Evolutionary conservation across 2,797 vertebrate species (phyloP), one percentile per base, ranked within the genome.

Genomic region (Anabacerthia variegaticeps): DNA sequence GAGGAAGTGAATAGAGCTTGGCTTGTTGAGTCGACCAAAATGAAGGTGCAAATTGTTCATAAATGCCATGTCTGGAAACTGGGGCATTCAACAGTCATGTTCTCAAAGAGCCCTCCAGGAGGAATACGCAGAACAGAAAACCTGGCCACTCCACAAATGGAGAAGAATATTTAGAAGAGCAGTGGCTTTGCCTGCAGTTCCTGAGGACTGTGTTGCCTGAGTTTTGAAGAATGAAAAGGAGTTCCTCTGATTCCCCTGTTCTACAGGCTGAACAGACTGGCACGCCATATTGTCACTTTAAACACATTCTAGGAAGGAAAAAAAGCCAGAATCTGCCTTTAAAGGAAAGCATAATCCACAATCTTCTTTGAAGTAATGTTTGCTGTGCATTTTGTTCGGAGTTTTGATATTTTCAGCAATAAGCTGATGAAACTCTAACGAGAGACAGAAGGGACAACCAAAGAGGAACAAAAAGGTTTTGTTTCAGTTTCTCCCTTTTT

Each of bases 401-500:
- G 85, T 95, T 95, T 93, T 95, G 94, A 55, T 96, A 93, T 95
- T 97, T 95, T 94, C 93, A 94, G 92, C 69, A 86, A 72, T 92
- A 94, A 95, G 58, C 73, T 90, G 75, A 82, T 4, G 67, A 85
- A 93, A 73, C 51, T 91, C 69, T 87, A 88, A 82, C 4, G 0
- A 94, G 92, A 93, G 55, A 63, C 89, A 94, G 77, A 93, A 94
- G 85, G 85, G 71, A 71, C 52, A 76, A 59, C 4, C 18, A 26
- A 74, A 85, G 76, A 83, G 28, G 77, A 93, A 55, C 68, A 68
- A 83, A 96, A 91, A 87, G 46, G 8, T 65, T 91, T 91, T 84
- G 16, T 28, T 88, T 93, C 32, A 56, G 34, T 34, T 73, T 77
- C 8, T 89, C 2, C 2, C 48, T n/a, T 48, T 10, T 44, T 28